Base-by-base conservation (phyloP, 2,113 vertebrate species). In the Esox niger region DNA sequence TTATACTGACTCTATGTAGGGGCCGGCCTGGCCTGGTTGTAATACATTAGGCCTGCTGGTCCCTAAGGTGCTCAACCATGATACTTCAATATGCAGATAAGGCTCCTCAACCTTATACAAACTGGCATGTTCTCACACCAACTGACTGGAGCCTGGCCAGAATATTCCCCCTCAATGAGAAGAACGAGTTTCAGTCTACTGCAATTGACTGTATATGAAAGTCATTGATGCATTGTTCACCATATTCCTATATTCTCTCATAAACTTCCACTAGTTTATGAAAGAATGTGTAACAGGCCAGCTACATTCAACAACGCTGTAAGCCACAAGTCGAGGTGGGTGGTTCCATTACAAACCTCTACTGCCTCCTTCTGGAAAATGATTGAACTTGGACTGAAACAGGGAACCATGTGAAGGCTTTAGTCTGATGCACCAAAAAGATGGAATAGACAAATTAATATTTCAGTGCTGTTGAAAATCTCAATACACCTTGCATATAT, bases 311-410 rank as follows among this genome's bases (percentile, higher is more conserved):
- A 31, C 20, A n/a, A 47, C 29, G 13, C 25, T 7, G 4, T 31
- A 3, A 31, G 49, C 30, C 43, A 32, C n/a, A 46, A 26, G 60
- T 43, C 38, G 35, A 54, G 27, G 15, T 46, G 6, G 1, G 11
- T 35, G 4, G 1, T 62, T 71, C 26, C n/a, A 21, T 7, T 54
- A 75, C 32, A 43, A 13, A 57, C 43, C 30, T 70, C n/a, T 69
- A 62, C 70, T 73, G 74, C 69, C 76, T 55, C 56, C 78, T 76
- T 23, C 15, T 81, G 82, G 79, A 49, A 17, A 27, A 32, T 4
- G 57, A 3, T 17, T 21, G 7, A 52, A 52, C 47, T 8, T 52
- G 8, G 20, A 23, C 47, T 52, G 47, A 15, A n/a, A n/a, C n/a
- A 52, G n/a, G n/a, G 20, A 52, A n/a, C 6, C 47, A 43, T 23